Conservation (phyloP, 2,113 vertebrate genomes). For the Triplophysa tibetana region DNA sequence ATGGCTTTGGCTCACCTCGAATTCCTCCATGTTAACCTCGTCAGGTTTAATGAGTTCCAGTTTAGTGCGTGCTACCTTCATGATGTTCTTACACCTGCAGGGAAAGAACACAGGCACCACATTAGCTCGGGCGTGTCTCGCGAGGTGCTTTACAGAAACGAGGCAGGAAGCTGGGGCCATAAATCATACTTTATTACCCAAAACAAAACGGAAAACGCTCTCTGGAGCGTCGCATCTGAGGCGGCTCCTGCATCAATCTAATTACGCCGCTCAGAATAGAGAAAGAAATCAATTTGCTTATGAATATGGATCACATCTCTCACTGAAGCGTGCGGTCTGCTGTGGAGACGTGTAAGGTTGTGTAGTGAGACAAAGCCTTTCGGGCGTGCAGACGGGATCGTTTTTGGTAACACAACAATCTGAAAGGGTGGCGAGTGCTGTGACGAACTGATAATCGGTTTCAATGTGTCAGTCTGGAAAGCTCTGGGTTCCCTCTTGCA, state of each 20-base stretch:
- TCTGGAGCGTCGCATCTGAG: slow-evolving; percentile 68
- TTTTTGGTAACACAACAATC: slow-evolving; percentile 10
- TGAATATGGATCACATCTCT: slow-evolving; percentile 67
- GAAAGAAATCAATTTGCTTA: slow-evolving; percentile 71
- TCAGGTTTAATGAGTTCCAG: slow-evolving; percentile 95
- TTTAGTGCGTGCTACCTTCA: slow-evolving; percentile 95
- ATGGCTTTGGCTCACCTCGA: slow-evolving; percentile 80
- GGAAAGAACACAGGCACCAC: slow-evolving; percentile 32
- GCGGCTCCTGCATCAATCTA: slow-evolving; percentile 68
- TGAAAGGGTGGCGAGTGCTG: background rate
- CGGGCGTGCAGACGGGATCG: background rate
- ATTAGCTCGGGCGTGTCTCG: slow-evolving; percentile 35
- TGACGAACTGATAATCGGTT: slow-evolving; percentile 8
- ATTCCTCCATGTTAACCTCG: slow-evolving; percentile 95
- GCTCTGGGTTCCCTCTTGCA: background rate
- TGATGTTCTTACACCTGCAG: slow-evolving; percentile 91
- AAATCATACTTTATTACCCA: slow-evolving; percentile 72
- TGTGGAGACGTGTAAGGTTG: slow-evolving; percentile 4
- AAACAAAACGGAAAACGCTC: slow-evolving; percentile 71
- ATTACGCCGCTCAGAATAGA: slow-evolving; percentile 74
- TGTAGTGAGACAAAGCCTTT: slow-evolving; percentile 11
- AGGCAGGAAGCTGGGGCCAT: slow-evolving; percentile 60
- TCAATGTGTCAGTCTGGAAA: background rate
- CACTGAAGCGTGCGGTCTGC: slow-evolving; percentile 24
- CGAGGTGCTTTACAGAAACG: slow-evolving; percentile 58